Evolutionary conservation across 2,797 vertebrate species (phyloP).

Genomic region (Syngnathus rostellatus): DNA sequence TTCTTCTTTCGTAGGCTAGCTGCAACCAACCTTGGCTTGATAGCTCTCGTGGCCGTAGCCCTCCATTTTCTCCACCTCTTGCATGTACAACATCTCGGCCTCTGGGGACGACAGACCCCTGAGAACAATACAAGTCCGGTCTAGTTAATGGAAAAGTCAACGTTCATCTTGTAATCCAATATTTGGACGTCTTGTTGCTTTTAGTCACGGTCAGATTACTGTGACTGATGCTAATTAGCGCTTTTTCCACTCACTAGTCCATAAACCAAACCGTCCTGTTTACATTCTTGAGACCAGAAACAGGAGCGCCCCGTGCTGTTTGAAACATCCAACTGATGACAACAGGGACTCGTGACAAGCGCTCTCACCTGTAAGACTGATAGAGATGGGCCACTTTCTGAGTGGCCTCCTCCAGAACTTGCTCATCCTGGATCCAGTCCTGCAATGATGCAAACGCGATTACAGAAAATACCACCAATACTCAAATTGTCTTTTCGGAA

Average conservation of each 20-base stretch:
- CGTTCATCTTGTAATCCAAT: not conserved
- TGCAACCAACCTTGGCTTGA: conserved; percentile 81
- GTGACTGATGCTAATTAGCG: not conserved
- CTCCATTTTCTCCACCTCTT: conserved; percentile 94
- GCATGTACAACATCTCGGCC: conserved; percentile 94
- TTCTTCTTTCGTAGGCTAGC: not conserved
- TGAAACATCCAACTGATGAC: not conserved
- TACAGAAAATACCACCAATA: not conserved
- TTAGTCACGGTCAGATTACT: not conserved
- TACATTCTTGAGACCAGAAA: not conserved
- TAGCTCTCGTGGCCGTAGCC: conserved; percentile 93
- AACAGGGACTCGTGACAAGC: not conserved
- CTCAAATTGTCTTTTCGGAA: not conserved
- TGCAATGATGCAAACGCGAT: conserved; percentile 42
- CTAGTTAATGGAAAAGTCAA: no score
- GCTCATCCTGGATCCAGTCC: conserved; percentile 96
- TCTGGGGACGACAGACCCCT: conserved; percentile 89
- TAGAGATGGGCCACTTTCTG: conserved; percentile 93
- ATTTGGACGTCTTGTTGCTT: not conserved
- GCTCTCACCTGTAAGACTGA: conserved; percentile 85
- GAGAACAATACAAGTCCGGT: conserved; percentile 1
- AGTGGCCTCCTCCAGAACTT: conserved; percentile 89
- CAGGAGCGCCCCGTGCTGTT: not conserved
- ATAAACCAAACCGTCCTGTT: not conserved
- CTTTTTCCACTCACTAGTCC: not conserved